Conservation (phyloP, 2,888 invertebrate species). For the Ametastegia equiseti region DNA sequence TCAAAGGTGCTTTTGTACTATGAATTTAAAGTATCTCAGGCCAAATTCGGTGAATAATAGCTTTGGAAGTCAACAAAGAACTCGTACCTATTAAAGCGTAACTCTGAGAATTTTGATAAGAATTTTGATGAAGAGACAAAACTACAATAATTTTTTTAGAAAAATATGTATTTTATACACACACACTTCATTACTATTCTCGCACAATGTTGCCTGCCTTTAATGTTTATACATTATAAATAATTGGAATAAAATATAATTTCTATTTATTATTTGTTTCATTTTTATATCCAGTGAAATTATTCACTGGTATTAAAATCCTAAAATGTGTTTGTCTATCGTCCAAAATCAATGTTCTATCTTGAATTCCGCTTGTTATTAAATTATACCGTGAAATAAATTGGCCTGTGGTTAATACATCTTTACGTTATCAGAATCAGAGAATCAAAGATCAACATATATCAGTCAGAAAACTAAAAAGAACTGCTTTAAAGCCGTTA, state of each 20-base stretch:
- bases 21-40: slow-evolving; percentile 27
- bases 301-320: slow-evolving; percentile 9
- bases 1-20: too few relatives aligned
- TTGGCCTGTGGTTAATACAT: slow-evolving; percentile 15
- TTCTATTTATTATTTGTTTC: slow-evolving; percentile 47
- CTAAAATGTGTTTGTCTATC: slow-evolving; percentile 29
- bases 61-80: neutral
- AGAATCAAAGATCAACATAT: neutral
- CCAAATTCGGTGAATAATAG: slow-evolving; percentile 16
- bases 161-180: slow-evolving; percentile 33
- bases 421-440: neutral
- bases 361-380: neutral
- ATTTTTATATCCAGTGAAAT: slow-evolving; percentile 56
- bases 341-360: slow-evolving; percentile 7
- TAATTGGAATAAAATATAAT: slow-evolving; percentile 41
- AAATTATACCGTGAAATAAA: neutral
- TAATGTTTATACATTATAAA: slow-evolving; percentile 30
- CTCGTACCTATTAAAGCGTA: neutral
- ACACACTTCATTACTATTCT: neutral
- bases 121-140: too few relatives aligned
- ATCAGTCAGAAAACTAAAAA: neutral
- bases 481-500: too few relatives aligned
- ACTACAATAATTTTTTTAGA: neutral
- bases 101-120: slow-evolving; percentile 3
- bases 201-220: slow-evolving; percentile 35